Conservation (phyloP, 1,140 invertebrate species). For the Goniozus legneri region DNA sequence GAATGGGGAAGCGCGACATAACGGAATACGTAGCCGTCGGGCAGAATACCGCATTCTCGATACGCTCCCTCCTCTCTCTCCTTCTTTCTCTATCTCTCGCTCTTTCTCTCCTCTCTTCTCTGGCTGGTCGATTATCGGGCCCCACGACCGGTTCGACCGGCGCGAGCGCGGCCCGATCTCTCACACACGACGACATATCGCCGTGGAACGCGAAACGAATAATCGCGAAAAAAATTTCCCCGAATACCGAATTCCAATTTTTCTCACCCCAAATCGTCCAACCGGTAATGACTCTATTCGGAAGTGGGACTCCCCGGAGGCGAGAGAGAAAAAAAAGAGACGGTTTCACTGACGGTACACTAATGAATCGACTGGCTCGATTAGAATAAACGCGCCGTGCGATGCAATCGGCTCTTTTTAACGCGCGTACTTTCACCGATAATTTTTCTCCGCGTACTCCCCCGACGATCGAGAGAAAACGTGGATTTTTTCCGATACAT, state of each 20-base stretch:
- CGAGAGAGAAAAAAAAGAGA: no score
- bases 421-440: no score
- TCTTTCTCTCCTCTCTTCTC: background rate
- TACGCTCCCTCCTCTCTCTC: constrained; percentile 17
- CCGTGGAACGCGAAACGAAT: background rate
- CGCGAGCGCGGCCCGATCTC: background rate
- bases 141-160: background rate
- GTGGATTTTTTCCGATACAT: no score
- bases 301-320: no score
- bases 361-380: no score
- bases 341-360: no score
- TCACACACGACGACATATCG: background rate
- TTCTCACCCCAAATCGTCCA: no score
- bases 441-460: no score
- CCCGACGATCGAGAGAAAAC: no score
- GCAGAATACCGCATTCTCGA: constrained; percentile 33
- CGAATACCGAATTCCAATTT: constrained; percentile 6
- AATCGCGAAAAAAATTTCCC: background rate
- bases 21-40: constrained; percentile 44
- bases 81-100: background rate
- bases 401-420: no score
- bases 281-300: no score
- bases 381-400: no score
- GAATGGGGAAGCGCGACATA: constrained; percentile 38
- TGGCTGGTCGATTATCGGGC: background rate